Evolutionary conservation across 2,797 vertebrate species (phyloP).

Genomic region (Micrastur ruficollis): DNA sequence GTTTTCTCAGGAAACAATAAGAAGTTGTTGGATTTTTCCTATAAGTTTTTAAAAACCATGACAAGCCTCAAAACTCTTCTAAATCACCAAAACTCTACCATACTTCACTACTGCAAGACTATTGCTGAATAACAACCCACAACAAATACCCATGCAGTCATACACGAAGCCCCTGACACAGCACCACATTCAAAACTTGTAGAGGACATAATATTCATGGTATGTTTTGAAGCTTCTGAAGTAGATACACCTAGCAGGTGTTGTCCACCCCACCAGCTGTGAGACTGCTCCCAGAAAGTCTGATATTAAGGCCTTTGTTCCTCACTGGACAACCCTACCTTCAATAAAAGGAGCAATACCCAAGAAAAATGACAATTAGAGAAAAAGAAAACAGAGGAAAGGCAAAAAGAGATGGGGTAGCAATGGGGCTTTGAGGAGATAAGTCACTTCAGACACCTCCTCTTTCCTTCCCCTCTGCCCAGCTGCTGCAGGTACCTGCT

Average conservation of each 20-base stretch:
- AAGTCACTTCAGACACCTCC: background rate
- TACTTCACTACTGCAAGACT: background rate
- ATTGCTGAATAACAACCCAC: background rate
- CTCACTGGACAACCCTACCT: background rate
- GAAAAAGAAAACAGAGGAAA: background rate
- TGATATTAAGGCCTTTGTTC: background rate
- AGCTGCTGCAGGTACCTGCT: background rate
- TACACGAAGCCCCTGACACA: rapidly evolving
- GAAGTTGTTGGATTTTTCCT: rapidly evolving
- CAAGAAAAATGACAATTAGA: background rate
- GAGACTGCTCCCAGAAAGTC: background rate
- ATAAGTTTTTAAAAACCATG: background rate
- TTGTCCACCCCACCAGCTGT: background rate
- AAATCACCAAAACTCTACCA: background rate
- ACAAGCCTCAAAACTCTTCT: background rate
- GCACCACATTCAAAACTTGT: background rate
- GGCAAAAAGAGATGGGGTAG: background rate
- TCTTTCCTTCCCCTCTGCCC: background rate
- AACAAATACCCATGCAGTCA: rapidly evolving
- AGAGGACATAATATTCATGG: rapidly evolving
- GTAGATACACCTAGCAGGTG: background rate
- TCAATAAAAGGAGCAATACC: background rate
- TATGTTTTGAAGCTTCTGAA: background rate
- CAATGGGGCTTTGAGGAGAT: background rate
- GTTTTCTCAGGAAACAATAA: background rate